These are phyloP conservation scores for Cremastinae sp. DNA, from an alignment of 2,888 invertebrate species.

Conservation along the genomic window DNA sequence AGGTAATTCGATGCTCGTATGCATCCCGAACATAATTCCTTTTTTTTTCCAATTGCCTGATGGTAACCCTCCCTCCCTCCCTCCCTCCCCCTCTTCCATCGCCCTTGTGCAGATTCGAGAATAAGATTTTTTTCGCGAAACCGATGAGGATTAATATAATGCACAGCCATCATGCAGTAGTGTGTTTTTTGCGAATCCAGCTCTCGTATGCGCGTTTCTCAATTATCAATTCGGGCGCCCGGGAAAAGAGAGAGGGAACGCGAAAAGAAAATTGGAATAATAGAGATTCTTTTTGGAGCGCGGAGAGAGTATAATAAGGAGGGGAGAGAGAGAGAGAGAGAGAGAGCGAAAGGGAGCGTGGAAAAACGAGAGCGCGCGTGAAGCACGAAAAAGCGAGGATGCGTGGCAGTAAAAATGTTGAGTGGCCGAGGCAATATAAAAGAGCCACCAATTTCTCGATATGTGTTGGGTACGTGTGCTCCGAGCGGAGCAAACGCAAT, in stretches of 20 bases:
- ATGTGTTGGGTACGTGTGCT: slow-evolving; percentile 32
- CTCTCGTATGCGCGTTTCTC: neutral
- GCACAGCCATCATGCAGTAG: too few species aligned
- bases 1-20: slow-evolving; percentile 33
- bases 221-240: neutral
- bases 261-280: neutral
- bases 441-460: slow-evolving; percentile 4
- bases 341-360: neutral
- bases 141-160: too few species aligned
- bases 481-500: slow-evolving; percentile 76
- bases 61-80: too few species aligned
- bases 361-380: slow-evolving; percentile 35
- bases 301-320: slow-evolving; percentile 1
- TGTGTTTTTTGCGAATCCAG: too few species aligned
- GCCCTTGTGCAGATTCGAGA: too few species aligned
- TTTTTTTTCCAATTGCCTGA: neutral
- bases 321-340: neutral
- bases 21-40: slow-evolving; percentile 3
- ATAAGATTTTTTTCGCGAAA: too few species aligned
- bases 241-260: neutral
- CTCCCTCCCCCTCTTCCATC: too few species aligned
- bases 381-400: slow-evolving; percentile 20
- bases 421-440: slow-evolving; percentile 16
- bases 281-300: neutral
- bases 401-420: slow-evolving; percentile 43